Base-by-base conservation (phyloP, 2,797 vertebrate genomes). In the Acanthornis magna region DNA sequence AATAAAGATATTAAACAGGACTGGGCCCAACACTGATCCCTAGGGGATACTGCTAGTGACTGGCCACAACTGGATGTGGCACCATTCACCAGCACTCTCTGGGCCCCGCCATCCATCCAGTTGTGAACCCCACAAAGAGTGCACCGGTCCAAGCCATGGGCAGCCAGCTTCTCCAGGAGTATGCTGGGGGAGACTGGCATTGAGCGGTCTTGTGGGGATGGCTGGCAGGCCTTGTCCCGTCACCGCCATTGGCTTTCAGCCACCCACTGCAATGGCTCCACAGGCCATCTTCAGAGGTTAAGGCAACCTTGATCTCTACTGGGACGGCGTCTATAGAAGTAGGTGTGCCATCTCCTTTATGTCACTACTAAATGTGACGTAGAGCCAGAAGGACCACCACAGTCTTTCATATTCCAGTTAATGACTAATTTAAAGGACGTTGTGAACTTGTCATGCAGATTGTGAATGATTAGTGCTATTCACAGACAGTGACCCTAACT, bases 191-290 rank as follows among this genome's bases (percentile, higher is more conserved):
- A 71, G 45, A 23, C 17, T 65, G 72, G 10, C 16, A 5, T 10
- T 53, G 61, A 66, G 21, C 27, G 30, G n/a, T 29, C 36, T 36
- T 19, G 30, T n/a, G 22, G 40, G 32, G 48, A 34, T 11, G 14
- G 48, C 55, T 60, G 21, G n/a, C 17, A 75, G 20, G 15, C 58
- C 67, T 47, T 65, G n/a, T 54, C 16, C 38, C 53, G 30, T 38
- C 57, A 20, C 21, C 15, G 7, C 10, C 14, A 6, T 22, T 38
- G 34, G 21, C 10, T 42, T 81, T 68, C 62, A 65, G 11, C 22
- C 6, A 1, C 20, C 20, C 36, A 29, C 11, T 34, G 34, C 5
- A 0, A 7, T 51, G 25, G 4, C n/a, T 78, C 19, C 43, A 23
- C 12, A 16, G 36, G 22, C 47, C 9, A 4, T 67, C 65, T 72